Percentiles rank a stretch among this genome's conserved stretches.
Conservation (phyloP, 2,888 invertebrate species). For the Drosophila multiciliata region DNA sequence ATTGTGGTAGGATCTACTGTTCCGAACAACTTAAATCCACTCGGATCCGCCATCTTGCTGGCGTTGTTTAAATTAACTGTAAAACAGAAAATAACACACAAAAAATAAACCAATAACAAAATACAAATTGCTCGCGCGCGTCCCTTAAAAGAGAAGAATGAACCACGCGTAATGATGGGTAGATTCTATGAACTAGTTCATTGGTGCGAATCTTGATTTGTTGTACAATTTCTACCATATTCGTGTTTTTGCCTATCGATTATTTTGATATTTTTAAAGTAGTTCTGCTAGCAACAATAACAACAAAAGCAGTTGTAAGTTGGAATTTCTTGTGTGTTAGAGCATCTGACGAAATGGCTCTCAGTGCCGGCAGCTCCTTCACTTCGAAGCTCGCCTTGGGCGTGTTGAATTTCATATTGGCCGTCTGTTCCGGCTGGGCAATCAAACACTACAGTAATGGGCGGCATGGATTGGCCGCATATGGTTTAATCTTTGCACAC, state of each 20-base stretch:
- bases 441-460: slow-evolving; percentile 61
- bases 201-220: neutral
- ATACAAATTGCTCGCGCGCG: slow-evolving; percentile 44
- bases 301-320: slow-evolving; percentile 15
- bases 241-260: slow-evolving; percentile 8
- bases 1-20: slow-evolving; percentile 82
- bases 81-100: neutral
- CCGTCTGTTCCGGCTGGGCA: slow-evolving; percentile 69
- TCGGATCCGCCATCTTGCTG: slow-evolving; percentile 69
- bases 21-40: slow-evolving; percentile 77
- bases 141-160: neutral
- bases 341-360: slow-evolving; percentile 39
- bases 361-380: slow-evolving; percentile 23
- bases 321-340: slow-evolving; percentile 29
- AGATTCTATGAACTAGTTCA: neutral
- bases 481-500: slow-evolving; percentile 64
- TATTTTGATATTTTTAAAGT: neutral
- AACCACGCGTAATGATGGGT: slow-evolving; percentile 4
- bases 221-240: too few species aligned
- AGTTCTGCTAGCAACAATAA: slow-evolving; percentile 7
- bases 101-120: slow-evolving; percentile 13
- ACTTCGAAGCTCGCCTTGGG: slow-evolving; percentile 66
- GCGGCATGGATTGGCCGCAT: slow-evolving; percentile 56
- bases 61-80: slow-evolving; percentile 54
- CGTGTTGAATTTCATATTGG: slow-evolving; percentile 64